A percentile compares a stretch with the other conserved stretches of the same genome.
Conservation (phyloP, 1,140 invertebrate species). For the Drosophila ananassae region DNA sequence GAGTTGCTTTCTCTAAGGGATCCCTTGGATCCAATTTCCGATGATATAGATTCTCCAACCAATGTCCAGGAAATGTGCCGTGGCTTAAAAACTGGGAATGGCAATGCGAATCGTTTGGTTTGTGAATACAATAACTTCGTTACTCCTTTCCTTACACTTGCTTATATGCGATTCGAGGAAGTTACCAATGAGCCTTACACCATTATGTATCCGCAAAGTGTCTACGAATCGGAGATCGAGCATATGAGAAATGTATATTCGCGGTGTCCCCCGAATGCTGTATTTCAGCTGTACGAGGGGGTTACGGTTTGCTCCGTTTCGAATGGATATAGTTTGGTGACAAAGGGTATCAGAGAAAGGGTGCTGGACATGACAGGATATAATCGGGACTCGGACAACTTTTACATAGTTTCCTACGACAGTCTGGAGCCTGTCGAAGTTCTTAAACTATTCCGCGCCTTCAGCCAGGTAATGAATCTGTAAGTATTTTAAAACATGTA, state of each 20-base stretch:
- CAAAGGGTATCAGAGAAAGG: background rate
- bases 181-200: conserved; percentile 92
- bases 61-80: conserved; percentile 28
- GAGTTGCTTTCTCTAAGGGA: conserved; percentile 1
- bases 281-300: background rate
- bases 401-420: conserved; percentile 30
- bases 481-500: background rate
- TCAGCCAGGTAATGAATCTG: background rate
- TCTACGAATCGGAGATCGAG: conserved; percentile 94
- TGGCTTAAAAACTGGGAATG: background rate
- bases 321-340: conserved; percentile 19
- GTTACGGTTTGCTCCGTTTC: conserved; percentile 40
- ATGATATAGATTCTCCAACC: background rate
- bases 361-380: conserved; percentile 44
- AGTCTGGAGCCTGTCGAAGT: conserved; percentile 14
- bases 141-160: conserved; percentile 90
- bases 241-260: conserved; percentile 88
- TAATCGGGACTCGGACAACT: background rate
- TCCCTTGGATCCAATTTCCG: conserved; percentile 1
- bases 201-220: conserved; percentile 93
- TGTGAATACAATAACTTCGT: conserved; percentile 90
- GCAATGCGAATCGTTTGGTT: conserved; percentile 84
- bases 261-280: background rate
- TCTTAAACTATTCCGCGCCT: background rate
- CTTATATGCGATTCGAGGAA: conserved; percentile 95